Evolutionary conservation across 2,797 vertebrate genomes (phyloP).

Genomic region (Parambassis ranga): DNA sequence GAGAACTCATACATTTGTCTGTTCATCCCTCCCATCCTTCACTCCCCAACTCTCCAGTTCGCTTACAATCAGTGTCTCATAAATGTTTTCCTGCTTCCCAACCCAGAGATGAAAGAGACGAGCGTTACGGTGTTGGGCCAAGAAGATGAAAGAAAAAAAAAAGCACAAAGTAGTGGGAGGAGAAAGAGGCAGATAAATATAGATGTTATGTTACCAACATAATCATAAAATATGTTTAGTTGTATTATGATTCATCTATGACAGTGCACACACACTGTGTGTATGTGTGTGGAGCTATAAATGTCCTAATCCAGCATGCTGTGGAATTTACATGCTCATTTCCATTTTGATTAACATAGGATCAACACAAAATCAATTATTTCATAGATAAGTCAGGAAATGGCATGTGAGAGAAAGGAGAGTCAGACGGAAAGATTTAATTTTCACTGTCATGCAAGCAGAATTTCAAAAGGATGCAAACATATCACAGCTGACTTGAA

Average conservation of each 20-base stretch:
- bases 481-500: constrained; percentile 32
- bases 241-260: constrained; percentile 54
- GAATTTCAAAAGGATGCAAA: constrained; percentile 16
- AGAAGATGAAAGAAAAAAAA: constrained; percentile 24
- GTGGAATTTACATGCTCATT: constrained; percentile 72
- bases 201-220: constrained; percentile 45
- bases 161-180: constrained; percentile 50
- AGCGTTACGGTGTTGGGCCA: constrained; percentile 3
- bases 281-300: constrained; percentile 30
- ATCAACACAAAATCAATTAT: constrained; percentile 75
- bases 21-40: constrained; percentile 42
- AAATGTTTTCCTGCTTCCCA: constrained; percentile 37
- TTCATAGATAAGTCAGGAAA: constrained; percentile 53
- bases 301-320: constrained; percentile 60
- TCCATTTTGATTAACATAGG: constrained; percentile 75
- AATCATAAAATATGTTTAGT: constrained; percentile 56
- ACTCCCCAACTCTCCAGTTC: constrained; percentile 14
- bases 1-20: constrained; percentile 51
- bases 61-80: constrained; percentile 24
- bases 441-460: constrained; percentile 8
- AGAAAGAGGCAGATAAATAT: constrained; percentile 55
- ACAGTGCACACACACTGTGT: constrained; percentile 11
- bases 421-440: constrained; percentile 35
- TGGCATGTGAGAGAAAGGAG: constrained; percentile 23
- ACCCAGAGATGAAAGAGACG: constrained; percentile 12